Evolutionary conservation across 1,140 invertebrate genomes (phyloP).

Genomic region (Pseudomyrmex flavicornis): DNA sequence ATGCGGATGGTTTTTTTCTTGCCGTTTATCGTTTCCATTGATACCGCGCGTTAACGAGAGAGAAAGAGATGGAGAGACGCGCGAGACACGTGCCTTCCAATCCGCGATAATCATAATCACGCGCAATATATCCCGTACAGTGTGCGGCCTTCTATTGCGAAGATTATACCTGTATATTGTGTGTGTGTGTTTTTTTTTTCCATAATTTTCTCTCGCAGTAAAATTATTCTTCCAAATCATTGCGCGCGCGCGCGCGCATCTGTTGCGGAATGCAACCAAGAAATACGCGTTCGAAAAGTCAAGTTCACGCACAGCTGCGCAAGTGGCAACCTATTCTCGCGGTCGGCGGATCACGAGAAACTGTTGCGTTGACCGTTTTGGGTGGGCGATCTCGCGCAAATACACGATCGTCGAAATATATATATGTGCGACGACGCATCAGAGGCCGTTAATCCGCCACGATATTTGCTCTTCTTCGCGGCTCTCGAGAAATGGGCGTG

Average conservation of each 20-base stretch:
- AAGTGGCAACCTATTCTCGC: slow-evolving; percentile 65
- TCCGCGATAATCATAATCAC: background rate
- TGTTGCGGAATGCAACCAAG: slow-evolving; percentile 25
- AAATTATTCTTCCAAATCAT: slow-evolving; percentile 11
- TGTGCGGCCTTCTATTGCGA: background rate
- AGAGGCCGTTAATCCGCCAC: slow-evolving; percentile 22
- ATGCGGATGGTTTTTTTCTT: slow-evolving; percentile 55
- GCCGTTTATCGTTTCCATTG: slow-evolving; percentile 10
- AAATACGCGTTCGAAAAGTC: slow-evolving; percentile 64
- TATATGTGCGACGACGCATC: background rate
- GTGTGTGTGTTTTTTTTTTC: no score
- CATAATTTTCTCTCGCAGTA: background rate
- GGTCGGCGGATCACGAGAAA: slow-evolving; percentile 65
- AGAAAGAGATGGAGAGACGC: background rate
- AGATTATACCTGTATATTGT: background rate
- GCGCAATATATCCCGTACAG: background rate
- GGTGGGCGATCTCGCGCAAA: slow-evolving; percentile 48
- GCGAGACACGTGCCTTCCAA: background rate
- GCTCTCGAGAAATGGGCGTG: background rate
- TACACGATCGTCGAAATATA: slow-evolving; percentile 27
- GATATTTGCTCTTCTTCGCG: background rate
- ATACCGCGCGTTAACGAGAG: slow-evolving; percentile 31
- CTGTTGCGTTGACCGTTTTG: slow-evolving; percentile 53
- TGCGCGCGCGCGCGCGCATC: background rate
- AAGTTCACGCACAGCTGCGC: slow-evolving; percentile 71